Base-by-base conservation (phyloP, 1,140 invertebrate species). In the Calycopis cecrops region DNA sequence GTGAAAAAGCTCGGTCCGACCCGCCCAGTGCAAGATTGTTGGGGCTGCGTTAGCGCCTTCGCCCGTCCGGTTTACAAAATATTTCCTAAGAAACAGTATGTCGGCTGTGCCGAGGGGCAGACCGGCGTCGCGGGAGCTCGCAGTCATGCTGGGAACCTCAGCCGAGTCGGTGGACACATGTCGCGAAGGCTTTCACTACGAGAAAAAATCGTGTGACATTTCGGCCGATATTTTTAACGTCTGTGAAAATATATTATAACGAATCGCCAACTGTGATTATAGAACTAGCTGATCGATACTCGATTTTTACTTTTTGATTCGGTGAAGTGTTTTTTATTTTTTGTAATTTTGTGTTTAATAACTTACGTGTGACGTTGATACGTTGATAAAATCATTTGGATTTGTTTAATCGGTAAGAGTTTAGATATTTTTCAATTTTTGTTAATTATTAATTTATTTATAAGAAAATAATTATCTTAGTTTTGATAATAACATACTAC, bases 81-180 rank as follows among this genome's bases (percentile, higher is more conserved):
- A 73, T 76, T 79, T 79, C 72, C 71, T 76, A 80, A 82, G 82
- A 76, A 83, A 73, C 73, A 80, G 76, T 73, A 82, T 80, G 78
- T 79, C 77, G 77, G 77, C 67, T 73, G 66, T 68, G 59, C 51
- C 71, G 72, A 80, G 82, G 80, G 83, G 80, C 21, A 28, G 21
- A 2, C 21, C 77, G 80, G 71, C 81, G 75, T 73, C 72, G 79
- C 83, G 79, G 83, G 83, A 78, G 78, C 75, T 69, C 79, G 76
- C 83, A 86, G 83, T 87, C 83, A 85, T 87, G 83, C 83, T 87
- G 83, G 76, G 83, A 74, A 52, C 64, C 75, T 86, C 83, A 76
- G 81, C 81, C 69, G 71, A 80, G 75, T 71, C 73, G 73, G 73
- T 69, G 83, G 79, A 74, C 72, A 70, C 76, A 83, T 68, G 79